Conservation (phyloP, 2,113 vertebrate species). For the Gnathonemus echidnorhynchus region DNA sequence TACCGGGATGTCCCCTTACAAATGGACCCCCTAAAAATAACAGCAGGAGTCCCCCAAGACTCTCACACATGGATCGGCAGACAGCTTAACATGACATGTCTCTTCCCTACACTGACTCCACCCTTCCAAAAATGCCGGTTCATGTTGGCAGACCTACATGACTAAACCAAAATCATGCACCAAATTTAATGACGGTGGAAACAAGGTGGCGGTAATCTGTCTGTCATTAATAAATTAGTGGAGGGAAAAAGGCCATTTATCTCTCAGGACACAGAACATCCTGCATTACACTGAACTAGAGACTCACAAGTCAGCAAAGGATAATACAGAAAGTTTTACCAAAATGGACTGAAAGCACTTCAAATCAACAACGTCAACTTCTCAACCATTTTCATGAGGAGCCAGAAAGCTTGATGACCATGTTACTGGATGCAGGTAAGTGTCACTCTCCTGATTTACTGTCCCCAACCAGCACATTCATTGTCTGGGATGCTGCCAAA, state of each 20-base stretch:
- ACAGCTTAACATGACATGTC: neutral
- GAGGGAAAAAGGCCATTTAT: neutral
- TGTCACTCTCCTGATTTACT: neutral
- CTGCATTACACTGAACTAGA: neutral
- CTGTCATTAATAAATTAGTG: neutral
- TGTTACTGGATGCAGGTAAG: neutral
- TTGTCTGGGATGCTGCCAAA: neutral
- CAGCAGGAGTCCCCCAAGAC: neutral
- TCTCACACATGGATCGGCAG: neutral
- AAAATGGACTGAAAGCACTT: neutral
- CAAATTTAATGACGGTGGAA: neutral
- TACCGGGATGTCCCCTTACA: neutral
- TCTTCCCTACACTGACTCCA: neutral
- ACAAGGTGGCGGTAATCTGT: neutral
- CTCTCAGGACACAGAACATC: neutral
- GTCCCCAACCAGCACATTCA: neutral
- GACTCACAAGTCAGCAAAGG: neutral
- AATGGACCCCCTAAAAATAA: conserved; percentile 17
- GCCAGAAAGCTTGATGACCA: neutral
- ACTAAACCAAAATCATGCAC: neutral
- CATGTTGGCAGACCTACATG: neutral
- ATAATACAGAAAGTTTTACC: neutral
- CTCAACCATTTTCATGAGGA: neutral
- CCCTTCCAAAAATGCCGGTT: neutral
- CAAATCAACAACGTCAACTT: neutral